Conservation (phyloP, 53 echinoderm and acorn worm genomes). For the Actinopyga echinites region DNA sequence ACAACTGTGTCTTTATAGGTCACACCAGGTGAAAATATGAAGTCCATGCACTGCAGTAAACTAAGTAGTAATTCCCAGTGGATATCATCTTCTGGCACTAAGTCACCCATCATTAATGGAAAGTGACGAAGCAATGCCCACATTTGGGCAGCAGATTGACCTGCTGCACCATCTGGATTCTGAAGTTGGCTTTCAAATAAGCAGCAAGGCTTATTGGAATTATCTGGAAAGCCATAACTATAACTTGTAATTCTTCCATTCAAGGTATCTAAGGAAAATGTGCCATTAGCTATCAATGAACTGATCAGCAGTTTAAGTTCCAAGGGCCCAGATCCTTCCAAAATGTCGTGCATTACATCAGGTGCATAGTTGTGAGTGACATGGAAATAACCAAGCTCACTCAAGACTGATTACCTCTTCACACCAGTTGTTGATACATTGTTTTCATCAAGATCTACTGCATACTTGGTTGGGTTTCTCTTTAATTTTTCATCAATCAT, state of each 20-base stretch:
- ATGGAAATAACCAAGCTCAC: constrained; percentile 53
- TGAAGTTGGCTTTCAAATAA: constrained; percentile 7
- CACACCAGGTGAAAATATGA: constrained; percentile 27
- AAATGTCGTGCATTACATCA: constrained; percentile 60
- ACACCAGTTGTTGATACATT: constrained; percentile 36
- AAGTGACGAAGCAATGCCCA: constrained; percentile 49
- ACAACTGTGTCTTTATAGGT: constrained; percentile 5
- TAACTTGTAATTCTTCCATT: constrained; percentile 45
- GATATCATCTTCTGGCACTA: constrained; percentile 32
- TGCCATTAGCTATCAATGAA: neutral
- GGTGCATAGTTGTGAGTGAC: constrained; percentile 46
- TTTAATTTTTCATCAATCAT: constrained; percentile 29
- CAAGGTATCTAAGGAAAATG: neutral
- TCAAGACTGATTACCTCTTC: constrained; percentile 43
- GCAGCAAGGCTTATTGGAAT: constrained; percentile 40
- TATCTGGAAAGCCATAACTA: constrained; percentile 47
- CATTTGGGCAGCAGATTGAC: constrained; percentile 54
- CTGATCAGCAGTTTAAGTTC: constrained; percentile 6
- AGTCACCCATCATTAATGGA: constrained; percentile 45
- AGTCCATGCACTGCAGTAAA: constrained; percentile 41
- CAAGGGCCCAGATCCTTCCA: constrained; percentile 53
- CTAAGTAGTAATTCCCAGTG: constrained; percentile 40
- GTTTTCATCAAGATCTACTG: neutral
- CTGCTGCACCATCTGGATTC: constrained; percentile 49
- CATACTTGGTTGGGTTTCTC: neutral